Conservation (phyloP, 2,797 vertebrate species). For the Cichlasoma orientale region DNA sequence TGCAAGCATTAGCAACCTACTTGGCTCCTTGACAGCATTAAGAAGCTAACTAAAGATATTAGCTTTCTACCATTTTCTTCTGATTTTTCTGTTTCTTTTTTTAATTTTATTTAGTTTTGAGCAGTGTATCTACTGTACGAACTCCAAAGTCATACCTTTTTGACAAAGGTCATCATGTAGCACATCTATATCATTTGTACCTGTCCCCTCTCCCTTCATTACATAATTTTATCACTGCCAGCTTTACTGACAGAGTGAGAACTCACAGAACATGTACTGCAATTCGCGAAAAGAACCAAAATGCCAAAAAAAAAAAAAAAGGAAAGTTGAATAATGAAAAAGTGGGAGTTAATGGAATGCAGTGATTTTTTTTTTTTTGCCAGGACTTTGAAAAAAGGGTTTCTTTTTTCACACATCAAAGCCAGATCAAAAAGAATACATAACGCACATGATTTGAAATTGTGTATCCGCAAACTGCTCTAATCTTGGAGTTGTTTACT, state of each 20-base stretch:
- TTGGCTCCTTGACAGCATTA: conserved; percentile 44
- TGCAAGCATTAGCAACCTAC: background rate
- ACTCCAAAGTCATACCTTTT: background rate
- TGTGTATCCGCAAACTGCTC: conserved; percentile 53
- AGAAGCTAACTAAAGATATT: conserved; percentile 41
- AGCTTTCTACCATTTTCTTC: background rate
- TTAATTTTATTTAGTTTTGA: too few relatives aligned
- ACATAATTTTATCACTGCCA: background rate
- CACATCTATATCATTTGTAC: background rate
- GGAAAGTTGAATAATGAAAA: conserved; percentile 20
- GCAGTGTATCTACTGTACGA: too few relatives aligned
- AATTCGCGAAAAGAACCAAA: conserved; percentile 2
- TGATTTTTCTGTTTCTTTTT: background rate
- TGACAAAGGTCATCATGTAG: background rate
- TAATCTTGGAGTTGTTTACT: conserved; percentile 57
- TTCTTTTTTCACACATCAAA: conserved; percentile 50
- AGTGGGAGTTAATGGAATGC: conserved; percentile 18
- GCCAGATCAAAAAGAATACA: conserved; percentile 60
- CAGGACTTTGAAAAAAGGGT: conserved; percentile 8
- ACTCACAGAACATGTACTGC: background rate
- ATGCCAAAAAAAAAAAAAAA: background rate
- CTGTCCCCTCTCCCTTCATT: background rate
- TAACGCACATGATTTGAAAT: conserved; percentile 49
- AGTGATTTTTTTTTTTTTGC: conserved; percentile 9
- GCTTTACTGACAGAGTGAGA: conserved; percentile 10